Conservation (phyloP, 2,797 vertebrate genomes). For the Hapalemur alaotrensis region DNA sequence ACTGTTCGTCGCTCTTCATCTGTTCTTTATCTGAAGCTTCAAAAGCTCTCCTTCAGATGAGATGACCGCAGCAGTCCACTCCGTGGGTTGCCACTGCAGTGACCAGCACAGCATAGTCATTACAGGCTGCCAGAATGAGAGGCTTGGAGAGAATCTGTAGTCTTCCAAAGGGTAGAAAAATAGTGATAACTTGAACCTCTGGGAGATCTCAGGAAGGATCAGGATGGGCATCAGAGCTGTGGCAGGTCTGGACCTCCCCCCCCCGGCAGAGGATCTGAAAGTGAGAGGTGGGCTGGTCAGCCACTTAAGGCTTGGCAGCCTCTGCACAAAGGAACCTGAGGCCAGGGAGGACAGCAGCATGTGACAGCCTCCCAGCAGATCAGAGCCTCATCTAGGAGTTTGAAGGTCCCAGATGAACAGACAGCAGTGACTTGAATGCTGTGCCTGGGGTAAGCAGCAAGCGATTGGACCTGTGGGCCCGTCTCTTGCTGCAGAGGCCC, state of each 20-base stretch:
- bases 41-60: background rate
- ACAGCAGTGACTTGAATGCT: background rate
- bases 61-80: background rate
- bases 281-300: background rate
- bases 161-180: background rate
- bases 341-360: background rate
- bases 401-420: background rate
- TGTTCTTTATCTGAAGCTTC: background rate
- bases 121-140: background rate
- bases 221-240: background rate
- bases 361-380: background rate
- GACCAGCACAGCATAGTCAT: background rate
- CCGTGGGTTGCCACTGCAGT: background rate
- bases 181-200: background rate
- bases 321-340: background rate
- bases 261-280: background rate
- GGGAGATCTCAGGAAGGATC: background rate
- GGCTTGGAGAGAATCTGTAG: background rate
- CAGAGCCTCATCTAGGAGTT: background rate
- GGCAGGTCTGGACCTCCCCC: background rate
- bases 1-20: background rate
- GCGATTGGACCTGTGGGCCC: background rate
- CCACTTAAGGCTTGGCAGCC: background rate
- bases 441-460: background rate
- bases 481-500: background rate